Evolutionary conservation across 2,113 vertebrate genomes (phyloP).

Genomic region (Erythrocercus mccallii): DNA sequence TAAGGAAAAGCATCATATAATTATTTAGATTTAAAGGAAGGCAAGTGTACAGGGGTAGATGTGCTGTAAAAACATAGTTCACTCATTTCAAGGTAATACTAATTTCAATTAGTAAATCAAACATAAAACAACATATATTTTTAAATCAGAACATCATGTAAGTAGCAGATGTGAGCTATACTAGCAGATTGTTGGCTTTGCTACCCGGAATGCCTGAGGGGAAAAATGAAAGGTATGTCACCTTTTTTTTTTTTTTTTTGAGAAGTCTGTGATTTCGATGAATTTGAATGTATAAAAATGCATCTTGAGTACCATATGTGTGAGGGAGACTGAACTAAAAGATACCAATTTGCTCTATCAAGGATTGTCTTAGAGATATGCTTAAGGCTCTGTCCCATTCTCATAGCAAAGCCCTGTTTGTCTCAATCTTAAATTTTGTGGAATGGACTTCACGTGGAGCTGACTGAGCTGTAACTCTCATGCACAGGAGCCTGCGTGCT

Average conservation of each 20-base stretch:
- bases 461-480: background rate
- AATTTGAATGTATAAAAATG: background rate
- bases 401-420: background rate
- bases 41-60: background rate
- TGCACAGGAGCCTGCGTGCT: background rate
- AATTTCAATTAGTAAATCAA: background rate
- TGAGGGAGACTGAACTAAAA: background rate
- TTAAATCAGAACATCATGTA: background rate
- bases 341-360: background rate
- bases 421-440: background rate
- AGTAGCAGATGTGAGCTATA: background rate
- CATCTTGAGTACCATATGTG: rapidly evolving
- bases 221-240: background rate
- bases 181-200: background rate
- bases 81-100: background rate
- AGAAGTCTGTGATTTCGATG: background rate
- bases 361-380: background rate
- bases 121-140: background rate
- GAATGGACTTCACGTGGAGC: background rate
- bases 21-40: background rate
- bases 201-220: background rate
- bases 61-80: background rate
- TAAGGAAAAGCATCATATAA: background rate
- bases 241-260: background rate
- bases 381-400: background rate